A percentile compares a stretch with the other conserved stretches of the same genome.
Conservation (phyloP, 2,888 invertebrate species). For the Tetragonula carbonaria region DNA sequence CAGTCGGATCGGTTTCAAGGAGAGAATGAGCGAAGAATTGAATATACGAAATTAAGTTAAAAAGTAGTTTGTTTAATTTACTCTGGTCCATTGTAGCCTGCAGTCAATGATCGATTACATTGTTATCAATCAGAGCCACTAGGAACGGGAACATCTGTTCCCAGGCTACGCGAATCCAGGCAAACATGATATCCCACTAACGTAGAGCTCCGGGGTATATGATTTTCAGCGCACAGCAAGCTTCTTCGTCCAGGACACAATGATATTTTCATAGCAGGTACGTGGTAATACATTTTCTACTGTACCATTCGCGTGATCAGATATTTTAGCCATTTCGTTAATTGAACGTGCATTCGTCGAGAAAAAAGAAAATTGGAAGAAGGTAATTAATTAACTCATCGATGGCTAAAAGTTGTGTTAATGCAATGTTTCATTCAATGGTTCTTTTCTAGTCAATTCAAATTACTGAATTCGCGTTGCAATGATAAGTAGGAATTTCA, state of each 20-base stretch:
- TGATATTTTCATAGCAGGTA: constrained; percentile 1
- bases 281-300: not conserved
- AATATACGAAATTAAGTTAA: not conserved
- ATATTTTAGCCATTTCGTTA: too few species aligned
- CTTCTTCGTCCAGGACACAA: not conserved
- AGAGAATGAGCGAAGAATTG: not conserved
- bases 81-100: not conserved
- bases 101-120: constrained; percentile 17
- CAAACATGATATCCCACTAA: constrained; percentile 35
- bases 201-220: constrained; percentile 24
- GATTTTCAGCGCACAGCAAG: constrained; percentile 25
- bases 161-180: constrained; percentile 22
- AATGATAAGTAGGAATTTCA: not conserved
- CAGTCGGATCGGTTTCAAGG: not conserved
- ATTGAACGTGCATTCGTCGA: not conserved
- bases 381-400: not conserved
- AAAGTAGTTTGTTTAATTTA: not conserved
- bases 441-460: not conserved
- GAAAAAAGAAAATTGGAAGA: not conserved
- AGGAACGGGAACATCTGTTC: not conserved
- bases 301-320: not conserved
- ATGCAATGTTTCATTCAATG: too few species aligned
- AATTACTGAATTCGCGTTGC: not conserved
- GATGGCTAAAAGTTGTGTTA: not conserved
- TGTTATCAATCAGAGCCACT: constrained; percentile 26